These are phyloP conservation scores for Enteromius viviparus DNA, from an alignment of 2,797 vertebrate species.

Conservation along the genomic window DNA sequence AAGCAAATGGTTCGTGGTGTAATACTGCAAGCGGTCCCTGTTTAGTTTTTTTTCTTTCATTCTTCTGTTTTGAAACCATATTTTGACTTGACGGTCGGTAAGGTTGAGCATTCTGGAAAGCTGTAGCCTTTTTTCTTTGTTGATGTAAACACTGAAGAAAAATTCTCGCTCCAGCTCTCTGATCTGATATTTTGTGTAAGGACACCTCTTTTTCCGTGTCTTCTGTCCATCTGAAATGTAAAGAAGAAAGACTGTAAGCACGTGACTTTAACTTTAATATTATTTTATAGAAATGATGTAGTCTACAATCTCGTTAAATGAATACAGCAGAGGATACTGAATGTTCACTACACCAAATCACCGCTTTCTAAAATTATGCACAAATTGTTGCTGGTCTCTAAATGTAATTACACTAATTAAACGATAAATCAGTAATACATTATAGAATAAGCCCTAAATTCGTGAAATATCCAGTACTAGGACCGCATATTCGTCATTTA, in stretches of 20 bases:
- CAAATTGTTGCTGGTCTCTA: background rate
- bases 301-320: background rate
- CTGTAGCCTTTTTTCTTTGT: slow-evolving; percentile 98
- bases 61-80: slow-evolving; percentile 99
- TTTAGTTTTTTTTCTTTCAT: slow-evolving; percentile 99
- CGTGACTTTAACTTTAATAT: background rate
- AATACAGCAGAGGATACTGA: background rate
- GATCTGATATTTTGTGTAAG: slow-evolving; percentile 97
- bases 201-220: slow-evolving; percentile 96
- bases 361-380: background rate
- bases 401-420: background rate
- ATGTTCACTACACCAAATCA: background rate
- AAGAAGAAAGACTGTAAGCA: slow-evolving; percentile 55
- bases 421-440: background rate
- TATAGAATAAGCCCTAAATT: background rate
- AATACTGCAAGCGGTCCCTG: slow-evolving; percentile 99
- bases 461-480: background rate
- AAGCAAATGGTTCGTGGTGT: slow-evolving; percentile 93
- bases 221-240: slow-evolving; percentile 89
- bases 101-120: slow-evolving; percentile 97
- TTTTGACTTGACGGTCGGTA: slow-evolving; percentile 98
- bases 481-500: background rate
- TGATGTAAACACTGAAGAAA: slow-evolving; percentile 99
- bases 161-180: slow-evolving; percentile 97
- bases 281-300: background rate